These are phyloP conservation scores for Drosophila cracens DNA, from an alignment of 2,888 invertebrate species.

Conservation along the genomic window DNA sequence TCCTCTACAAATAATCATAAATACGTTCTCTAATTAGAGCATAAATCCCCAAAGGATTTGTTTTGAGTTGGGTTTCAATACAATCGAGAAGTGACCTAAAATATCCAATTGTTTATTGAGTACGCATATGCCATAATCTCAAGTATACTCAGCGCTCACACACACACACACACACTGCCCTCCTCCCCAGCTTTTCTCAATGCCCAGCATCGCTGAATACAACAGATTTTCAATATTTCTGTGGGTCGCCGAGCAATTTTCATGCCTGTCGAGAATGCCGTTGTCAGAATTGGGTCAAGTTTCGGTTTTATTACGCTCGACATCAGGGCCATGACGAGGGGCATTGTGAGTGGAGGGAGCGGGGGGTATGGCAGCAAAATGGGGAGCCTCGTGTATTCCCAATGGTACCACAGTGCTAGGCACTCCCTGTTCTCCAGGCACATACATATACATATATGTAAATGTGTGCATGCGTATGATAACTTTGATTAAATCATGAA, in stretches of 20 bases:
- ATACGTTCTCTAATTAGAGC: conserved; percentile 13
- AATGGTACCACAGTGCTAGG: conserved; percentile 29
- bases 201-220: conserved; percentile 30
- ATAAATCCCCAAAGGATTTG: conserved; percentile 10
- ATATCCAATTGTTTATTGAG: conserved; percentile 57
- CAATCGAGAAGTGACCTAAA: conserved; percentile 26
- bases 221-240: conserved; percentile 53
- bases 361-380: background rate
- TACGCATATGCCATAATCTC: conserved; percentile 23
- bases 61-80: conserved; percentile 9
- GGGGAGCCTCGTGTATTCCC: conserved; percentile 30
- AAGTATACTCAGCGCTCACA: conserved; percentile 12
- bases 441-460: background rate
- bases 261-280: conserved; percentile 47
- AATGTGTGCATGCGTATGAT: conserved; percentile 58
- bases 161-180: background rate
- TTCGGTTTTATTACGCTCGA: conserved; percentile 73
- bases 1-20: background rate
- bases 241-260: conserved; percentile 48
- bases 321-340: background rate
- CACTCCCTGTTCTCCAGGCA: conserved; percentile 46
- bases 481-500: conserved; percentile 80
- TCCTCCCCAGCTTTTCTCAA: background rate
- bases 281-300: conserved; percentile 76
- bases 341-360: background rate